Base-by-base conservation (phyloP, 2,113 vertebrate species). In the Rutilus rutilus region DNA sequence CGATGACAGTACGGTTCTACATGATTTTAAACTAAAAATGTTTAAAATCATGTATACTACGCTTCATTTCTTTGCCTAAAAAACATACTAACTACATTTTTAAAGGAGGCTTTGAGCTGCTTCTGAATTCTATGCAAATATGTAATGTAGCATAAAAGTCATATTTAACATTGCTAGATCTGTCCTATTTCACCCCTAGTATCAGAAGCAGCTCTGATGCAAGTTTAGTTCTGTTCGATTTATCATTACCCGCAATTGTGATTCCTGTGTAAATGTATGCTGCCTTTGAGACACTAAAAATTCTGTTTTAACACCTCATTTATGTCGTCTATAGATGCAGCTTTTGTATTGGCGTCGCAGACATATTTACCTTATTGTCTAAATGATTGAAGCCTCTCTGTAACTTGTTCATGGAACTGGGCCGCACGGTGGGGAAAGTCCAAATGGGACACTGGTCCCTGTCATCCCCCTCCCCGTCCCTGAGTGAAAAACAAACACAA, bases 401-500 rank as follows among this genome's bases (percentile, higher is more conserved):
- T 90, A 97, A 92, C 87, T 98, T 97, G 94, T 93, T 95, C 85
- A 97, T 91, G 14, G 97, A 96, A 91, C 89, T 96, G 6, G 96
- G 96, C 87, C 96, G 95, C 90, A 99, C 95, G 30, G 97, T 99
- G 30, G 97, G 98, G 90, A 99, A 99, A 0, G 96, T 98, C 98
- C 98, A 99, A 87, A 96, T 92, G 25, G 97, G 97, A 90, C 96
- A 96, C 52, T 96, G 96, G 82, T 98, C 96, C 83, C 95, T 94
- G 30, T 96, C 97, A 81, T 98, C 97, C 0, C 95, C 93, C 4
- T 99, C 97, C 10, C 95, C 96, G 10, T 99, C 97, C 86, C 97
- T 99, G 89, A 69, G 19, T 14, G 19, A 73, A 74, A 42, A 19
- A 23, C 17, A 84, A 36, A 65, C 15, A 65, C 15, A 60, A 2